These are phyloP conservation scores for Catocala fraxini DNA, from an alignment of 2,888 invertebrate genomes.

Conservation along the genomic window DNA sequence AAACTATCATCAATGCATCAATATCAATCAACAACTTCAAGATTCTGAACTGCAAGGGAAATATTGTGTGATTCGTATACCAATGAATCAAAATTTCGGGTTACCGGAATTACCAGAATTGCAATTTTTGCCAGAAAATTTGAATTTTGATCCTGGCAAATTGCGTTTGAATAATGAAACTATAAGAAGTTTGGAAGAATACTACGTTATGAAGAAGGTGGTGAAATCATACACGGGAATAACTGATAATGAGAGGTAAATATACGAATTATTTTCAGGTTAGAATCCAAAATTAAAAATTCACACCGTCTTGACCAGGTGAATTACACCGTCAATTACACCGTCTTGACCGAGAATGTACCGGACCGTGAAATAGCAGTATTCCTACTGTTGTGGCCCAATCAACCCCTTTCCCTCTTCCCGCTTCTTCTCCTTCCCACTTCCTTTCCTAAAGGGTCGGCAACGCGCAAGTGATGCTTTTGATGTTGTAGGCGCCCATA, in stretches of 20 bases:
- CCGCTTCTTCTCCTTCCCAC: too few species aligned
- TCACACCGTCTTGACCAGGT: too few species aligned
- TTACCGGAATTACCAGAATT: slow-evolving; percentile 24
- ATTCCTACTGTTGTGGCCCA: too few species aligned
- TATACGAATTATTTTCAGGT: not conserved
- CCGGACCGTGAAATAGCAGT: too few species aligned
- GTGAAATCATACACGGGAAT: slow-evolving; percentile 33
- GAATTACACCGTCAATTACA: too few species aligned
- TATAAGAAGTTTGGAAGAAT: slow-evolving; percentile 15
- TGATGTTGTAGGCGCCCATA: too few species aligned
- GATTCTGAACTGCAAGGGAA: slow-evolving; percentile 58
- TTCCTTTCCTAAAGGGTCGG: too few species aligned
- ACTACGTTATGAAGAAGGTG: slow-evolving; percentile 12
- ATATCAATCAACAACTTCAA: slow-evolving; percentile 41
- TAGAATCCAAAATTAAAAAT: too few species aligned
- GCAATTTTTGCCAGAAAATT: too few species aligned
- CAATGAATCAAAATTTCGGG: slow-evolving; percentile 46
- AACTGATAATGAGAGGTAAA: slow-evolving; percentile 31
- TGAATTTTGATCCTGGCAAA: slow-evolving; percentile 29
- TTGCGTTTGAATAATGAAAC: slow-evolving; percentile 36
- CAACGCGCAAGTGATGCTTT: too few species aligned
- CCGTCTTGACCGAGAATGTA: too few species aligned
- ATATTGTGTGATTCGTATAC: slow-evolving; percentile 62
- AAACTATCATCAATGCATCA: slow-evolving; percentile 63
- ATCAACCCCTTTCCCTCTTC: too few species aligned